Evolutionary conservation across 2,797 vertebrate species (phyloP).

Genomic region (Enteromius paludinosus): DNA sequence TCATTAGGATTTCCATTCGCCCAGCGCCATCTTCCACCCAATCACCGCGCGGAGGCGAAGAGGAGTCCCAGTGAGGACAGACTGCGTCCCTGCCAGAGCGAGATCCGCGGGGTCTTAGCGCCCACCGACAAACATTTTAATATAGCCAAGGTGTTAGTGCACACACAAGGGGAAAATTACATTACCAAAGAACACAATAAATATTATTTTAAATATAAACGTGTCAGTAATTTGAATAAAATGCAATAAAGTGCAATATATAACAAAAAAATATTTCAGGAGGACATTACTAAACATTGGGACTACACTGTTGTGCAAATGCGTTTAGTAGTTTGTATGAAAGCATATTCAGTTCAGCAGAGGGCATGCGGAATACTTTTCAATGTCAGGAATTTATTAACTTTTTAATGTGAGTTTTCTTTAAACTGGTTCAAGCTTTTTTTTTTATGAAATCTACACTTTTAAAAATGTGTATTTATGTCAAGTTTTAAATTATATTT

Average conservation of each 20-base stretch:
- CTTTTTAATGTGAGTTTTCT: no score
- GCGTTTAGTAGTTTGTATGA: background rate
- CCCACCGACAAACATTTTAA: background rate
- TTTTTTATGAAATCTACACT: background rate
- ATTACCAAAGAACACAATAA: background rate
- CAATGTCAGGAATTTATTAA: no score
- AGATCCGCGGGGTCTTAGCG: slow-evolving; percentile 57
- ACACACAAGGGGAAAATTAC: background rate
- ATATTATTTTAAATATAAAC: no score
- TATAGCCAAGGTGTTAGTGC: background rate
- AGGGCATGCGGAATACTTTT: background rate
- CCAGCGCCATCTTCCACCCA: slow-evolving; percentile 96
- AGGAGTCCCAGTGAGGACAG: slow-evolving; percentile 68
- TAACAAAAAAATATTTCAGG: background rate
- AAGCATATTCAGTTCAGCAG: background rate
- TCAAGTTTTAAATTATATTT: background rate
- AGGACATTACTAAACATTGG: no score
- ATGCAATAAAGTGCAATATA: background rate
- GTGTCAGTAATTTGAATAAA: background rate
- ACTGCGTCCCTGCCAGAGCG: slow-evolving; percentile 58
- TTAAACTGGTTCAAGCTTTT: no score
- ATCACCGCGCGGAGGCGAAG: slow-evolving; percentile 79
- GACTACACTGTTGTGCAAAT: background rate
- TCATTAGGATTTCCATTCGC: slow-evolving; percentile 99
- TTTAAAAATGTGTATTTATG: background rate